These are phyloP conservation scores for Drosophila pseudoananassae DNA, from an alignment of 1,140 invertebrate genomes.

Conservation along the genomic window DNA sequence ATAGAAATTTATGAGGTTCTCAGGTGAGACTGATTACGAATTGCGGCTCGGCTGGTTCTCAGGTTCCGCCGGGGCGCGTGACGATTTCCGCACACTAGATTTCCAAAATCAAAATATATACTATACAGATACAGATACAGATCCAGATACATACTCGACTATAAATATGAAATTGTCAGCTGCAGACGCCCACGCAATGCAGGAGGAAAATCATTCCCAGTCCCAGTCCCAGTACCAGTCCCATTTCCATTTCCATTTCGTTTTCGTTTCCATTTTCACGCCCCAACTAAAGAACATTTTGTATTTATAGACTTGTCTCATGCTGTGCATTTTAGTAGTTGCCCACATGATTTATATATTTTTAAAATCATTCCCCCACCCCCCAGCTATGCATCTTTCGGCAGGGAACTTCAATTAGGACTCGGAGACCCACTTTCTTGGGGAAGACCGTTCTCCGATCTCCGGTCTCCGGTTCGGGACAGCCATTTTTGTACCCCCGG, in stretches of 20 bases:
- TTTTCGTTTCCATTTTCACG: slow-evolving; percentile 64
- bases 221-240: slow-evolving; percentile 28
- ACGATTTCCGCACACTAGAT: slow-evolving; percentile 37
- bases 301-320: slow-evolving; percentile 83
- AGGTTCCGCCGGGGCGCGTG: slow-evolving; percentile 52
- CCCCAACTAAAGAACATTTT: slow-evolving; percentile 45
- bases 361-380: slow-evolving; percentile 68
- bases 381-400: slow-evolving; percentile 14
- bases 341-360: slow-evolving; percentile 81
- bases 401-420: slow-evolving; percentile 51
- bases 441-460: too few relatives aligned
- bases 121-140: background rate
- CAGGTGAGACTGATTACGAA: slow-evolving; percentile 78
- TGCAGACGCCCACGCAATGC: slow-evolving; percentile 73
- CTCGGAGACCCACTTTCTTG: background rate
- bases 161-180: slow-evolving; percentile 80
- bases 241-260: slow-evolving; percentile 24
- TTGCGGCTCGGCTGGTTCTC: background rate
- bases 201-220: slow-evolving; percentile 51
- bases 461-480: slow-evolving; percentile 10
- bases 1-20: slow-evolving; percentile 73
- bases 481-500: slow-evolving; percentile 59
- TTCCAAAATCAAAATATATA: slow-evolving; percentile 27
- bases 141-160: slow-evolving; percentile 28
- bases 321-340: slow-evolving; percentile 82